Conservation (phyloP, 2,113 vertebrate genomes). For the Fukomys damarensis region DNA sequence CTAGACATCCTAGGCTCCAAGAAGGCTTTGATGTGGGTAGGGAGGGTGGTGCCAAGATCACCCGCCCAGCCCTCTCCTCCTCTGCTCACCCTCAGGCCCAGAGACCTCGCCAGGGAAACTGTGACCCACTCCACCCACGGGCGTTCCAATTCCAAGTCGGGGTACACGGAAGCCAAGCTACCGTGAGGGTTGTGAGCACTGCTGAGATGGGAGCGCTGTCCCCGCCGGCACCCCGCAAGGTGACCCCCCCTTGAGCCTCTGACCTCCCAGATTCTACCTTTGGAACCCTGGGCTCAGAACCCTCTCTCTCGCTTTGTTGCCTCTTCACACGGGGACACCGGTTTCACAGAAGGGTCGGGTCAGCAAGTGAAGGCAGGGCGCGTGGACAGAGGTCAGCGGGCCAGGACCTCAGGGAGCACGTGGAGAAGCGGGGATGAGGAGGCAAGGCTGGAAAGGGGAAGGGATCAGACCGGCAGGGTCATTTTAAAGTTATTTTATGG, state of each 20-base stretch:
- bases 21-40: background rate
- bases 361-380: background rate
- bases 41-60: accelerated
- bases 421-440: background rate
- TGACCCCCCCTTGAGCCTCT: background rate
- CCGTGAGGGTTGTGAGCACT: background rate
- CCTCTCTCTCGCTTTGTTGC: background rate
- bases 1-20: background rate
- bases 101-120: background rate
- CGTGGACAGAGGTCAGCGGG: background rate
- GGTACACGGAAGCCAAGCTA: background rate
- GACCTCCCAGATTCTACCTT: background rate
- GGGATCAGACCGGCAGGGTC: too few species aligned
- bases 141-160: background rate
- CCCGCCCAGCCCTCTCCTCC: background rate
- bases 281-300: background rate
- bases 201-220: too few species aligned
- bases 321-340: background rate
- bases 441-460: background rate
- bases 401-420: background rate
- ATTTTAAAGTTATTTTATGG: too few species aligned
- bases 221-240: background rate
- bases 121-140: background rate
- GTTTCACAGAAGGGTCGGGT: background rate
- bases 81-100: background rate